Evolutionary conservation across 2,888 invertebrate genomes (phyloP).

Genomic region (Trimorus sp.): DNA sequence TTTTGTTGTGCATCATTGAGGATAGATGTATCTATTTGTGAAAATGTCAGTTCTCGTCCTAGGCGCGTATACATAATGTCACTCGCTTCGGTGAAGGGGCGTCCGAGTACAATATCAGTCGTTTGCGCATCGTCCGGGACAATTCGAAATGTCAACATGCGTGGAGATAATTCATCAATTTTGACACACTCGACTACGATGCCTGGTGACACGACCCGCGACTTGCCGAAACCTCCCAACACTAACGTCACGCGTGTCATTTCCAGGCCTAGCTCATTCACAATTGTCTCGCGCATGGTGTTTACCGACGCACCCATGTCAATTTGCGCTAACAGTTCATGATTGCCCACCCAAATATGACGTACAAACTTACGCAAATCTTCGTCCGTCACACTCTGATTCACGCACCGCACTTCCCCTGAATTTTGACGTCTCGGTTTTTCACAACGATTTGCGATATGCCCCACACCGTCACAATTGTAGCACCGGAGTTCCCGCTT

Average conservation of each 20-base stretch:
- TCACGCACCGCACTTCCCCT: neutral
- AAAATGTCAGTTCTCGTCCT: neutral
- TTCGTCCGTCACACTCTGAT: neutral
- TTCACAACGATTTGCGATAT: conserved; percentile 19
- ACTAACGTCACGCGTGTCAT: neutral
- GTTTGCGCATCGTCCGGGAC: conserved; percentile 1
- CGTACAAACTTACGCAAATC: conserved; percentile 22
- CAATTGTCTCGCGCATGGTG: conserved; percentile 32
- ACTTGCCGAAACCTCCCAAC: conserved; percentile 27
- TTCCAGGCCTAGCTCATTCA: neutral
- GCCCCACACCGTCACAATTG: conserved; percentile 24
- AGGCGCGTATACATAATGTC: neutral
- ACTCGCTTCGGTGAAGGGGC: neutral
- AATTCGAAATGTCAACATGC: neutral
- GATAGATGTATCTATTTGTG: no score
- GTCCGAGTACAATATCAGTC: neutral
- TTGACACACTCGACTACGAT: neutral
- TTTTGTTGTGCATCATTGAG: no score
- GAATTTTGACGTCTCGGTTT: conserved; percentile 9
- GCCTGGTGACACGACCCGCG: conserved; percentile 24
- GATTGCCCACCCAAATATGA: neutral
- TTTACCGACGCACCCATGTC: conserved; percentile 1
- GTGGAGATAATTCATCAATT: conserved; percentile 13
- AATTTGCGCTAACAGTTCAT: conserved; percentile 1
- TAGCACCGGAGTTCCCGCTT: conserved; percentile 10